phyloP scores from a whole-genome alignment of 2,888 invertebrate species.

The Melipona bicolor region DNA sequence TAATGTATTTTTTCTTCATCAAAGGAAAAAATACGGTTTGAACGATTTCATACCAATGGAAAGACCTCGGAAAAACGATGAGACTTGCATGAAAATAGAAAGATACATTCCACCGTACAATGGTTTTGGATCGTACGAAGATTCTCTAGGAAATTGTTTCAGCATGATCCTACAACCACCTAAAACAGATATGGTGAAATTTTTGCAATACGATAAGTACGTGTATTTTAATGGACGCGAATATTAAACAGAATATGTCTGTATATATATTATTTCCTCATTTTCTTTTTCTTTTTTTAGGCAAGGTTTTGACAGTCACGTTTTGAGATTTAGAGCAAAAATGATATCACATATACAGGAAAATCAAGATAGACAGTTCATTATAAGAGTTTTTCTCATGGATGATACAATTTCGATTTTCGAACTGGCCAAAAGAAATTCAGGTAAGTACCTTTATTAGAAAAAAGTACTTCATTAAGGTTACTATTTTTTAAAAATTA shows the following conservation, averaged over 20 bases:
- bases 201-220: conserved; percentile 91
- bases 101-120: conserved; percentile 91
- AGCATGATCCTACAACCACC: conserved; percentile 92
- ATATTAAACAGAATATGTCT: not conserved
- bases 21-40: conserved; percentile 81
- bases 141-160: conserved; percentile 94
- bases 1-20: not conserved
- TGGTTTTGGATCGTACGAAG: conserved; percentile 95
- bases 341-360: conserved; percentile 90
- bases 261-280: too few species aligned
- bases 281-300: conserved; percentile 79
- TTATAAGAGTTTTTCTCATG: conserved; percentile 91
- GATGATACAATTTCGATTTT: conserved; percentile 94
- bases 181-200: conserved; percentile 91
- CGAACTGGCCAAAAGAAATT: conserved; percentile 91
- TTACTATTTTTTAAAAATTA: too few species aligned
- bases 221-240: too few species aligned
- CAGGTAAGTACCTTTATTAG: conserved; percentile 84
- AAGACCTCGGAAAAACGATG: conserved; percentile 80
- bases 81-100: conserved; percentile 49
- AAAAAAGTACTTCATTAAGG: not conserved
- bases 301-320: conserved; percentile 90
- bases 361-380: conserved; percentile 89
- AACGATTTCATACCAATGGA: conserved; percentile 88
- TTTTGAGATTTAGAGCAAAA: conserved; percentile 92